phyloP scores from a whole-genome alignment of 2,797 vertebrate genomes.

The Rhinella marina region DNA sequence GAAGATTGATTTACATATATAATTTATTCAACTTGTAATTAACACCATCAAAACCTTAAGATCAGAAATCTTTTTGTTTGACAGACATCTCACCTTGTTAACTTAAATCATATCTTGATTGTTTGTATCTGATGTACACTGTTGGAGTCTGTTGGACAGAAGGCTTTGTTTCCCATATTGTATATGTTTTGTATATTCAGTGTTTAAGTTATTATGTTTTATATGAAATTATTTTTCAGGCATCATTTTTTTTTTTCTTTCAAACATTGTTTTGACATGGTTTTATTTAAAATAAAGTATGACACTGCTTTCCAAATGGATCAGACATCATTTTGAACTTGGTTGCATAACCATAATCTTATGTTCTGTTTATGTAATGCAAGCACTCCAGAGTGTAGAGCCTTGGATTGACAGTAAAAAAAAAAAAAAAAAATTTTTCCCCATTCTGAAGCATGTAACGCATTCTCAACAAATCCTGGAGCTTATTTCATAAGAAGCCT shows the following conservation, averaged over 20 bases:
- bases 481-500: too few relatives aligned
- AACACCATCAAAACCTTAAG: not conserved
- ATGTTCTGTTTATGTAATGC: not conserved
- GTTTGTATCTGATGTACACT: slow-evolving; percentile 69
- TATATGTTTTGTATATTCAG: slow-evolving; percentile 81
- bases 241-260: slow-evolving; percentile 81
- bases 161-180: slow-evolving; percentile 77
- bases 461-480: too few relatives aligned
- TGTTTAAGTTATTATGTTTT: slow-evolving; percentile 83
- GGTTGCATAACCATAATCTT: not conserved
- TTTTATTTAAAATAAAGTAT: slow-evolving; percentile 89
- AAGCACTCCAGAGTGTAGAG: too few relatives aligned
- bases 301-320: slow-evolving; percentile 82
- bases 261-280: slow-evolving; percentile 88
- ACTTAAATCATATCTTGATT: slow-evolving; percentile 60
- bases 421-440: too few relatives aligned
- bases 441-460: too few relatives aligned
- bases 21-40: not conserved
- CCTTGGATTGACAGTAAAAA: too few relatives aligned
- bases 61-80: not conserved
- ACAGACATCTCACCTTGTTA: slow-evolving; percentile 31
- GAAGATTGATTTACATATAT: not conserved
- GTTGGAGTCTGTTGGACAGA: slow-evolving; percentile 73
- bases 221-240: slow-evolving; percentile 85
- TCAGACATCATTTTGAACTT: slow-evolving; percentile 65